A percentile compares a stretch with the other conserved stretches of the same genome.
Evolutionary conservation across 2,113 vertebrate genomes (phyloP).

Genomic region (Himantopus leucocephalus): DNA sequence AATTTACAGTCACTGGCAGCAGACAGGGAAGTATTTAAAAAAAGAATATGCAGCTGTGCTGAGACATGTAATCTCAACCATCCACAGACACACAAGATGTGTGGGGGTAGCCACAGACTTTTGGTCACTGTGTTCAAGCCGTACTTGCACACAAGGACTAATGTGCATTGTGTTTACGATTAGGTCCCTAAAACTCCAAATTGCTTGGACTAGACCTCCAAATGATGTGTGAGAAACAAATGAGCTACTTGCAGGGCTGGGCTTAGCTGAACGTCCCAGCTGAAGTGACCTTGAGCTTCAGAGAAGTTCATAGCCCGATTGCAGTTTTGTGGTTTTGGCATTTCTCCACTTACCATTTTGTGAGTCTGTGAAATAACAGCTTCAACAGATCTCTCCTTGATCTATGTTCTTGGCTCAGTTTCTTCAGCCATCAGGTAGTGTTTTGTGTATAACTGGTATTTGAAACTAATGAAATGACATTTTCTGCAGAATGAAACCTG

Average conservation of each 20-base stretch:
- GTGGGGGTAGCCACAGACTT: background rate
- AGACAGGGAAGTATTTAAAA: conserved; percentile 60
- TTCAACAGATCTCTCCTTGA: background rate
- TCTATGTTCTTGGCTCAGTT: background rate
- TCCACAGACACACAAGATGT: background rate
- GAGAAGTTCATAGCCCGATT: background rate
- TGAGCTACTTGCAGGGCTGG: background rate
- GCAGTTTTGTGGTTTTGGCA: conserved; percentile 8
- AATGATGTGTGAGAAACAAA: background rate
- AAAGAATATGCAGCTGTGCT: conserved; percentile 60
- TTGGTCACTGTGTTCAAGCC: background rate
- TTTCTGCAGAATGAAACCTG: background rate
- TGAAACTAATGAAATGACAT: background rate
- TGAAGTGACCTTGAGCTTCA: conserved; percentile 9
- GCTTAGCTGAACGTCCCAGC: background rate
- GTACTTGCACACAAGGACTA: background rate
- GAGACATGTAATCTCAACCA: conserved; percentile 29
- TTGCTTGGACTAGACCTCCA: background rate
- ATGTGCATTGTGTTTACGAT: accelerated
- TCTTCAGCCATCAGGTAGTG: background rate
- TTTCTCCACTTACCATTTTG: background rate
- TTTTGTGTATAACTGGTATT: background rate
- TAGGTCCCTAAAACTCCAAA: background rate
- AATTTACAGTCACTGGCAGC: conserved; percentile 71
- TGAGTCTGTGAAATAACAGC: background rate